Conservation (phyloP, 2,888 invertebrate species). For the Drosophila neonasuta region DNA sequence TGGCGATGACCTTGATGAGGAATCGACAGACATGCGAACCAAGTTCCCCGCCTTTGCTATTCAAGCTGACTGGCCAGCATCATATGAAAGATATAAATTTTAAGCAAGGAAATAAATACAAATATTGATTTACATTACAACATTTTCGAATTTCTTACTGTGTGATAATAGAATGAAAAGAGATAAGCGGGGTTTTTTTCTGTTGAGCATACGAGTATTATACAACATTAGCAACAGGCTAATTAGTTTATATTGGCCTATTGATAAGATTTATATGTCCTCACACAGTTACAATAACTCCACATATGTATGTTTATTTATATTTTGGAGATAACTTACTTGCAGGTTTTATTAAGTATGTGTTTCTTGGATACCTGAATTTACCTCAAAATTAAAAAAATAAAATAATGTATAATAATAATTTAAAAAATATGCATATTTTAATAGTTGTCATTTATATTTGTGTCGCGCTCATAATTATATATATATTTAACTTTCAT, state of each 20-base stretch:
- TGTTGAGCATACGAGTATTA: neutral
- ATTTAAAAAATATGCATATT: too few relatives aligned
- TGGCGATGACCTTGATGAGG: constrained; percentile 79
- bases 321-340: too few relatives aligned
- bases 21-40: constrained; percentile 73
- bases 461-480: too few relatives aligned
- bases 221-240: neutral
- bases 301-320: too few relatives aligned
- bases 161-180: neutral
- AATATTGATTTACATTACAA: neutral
- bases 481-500: too few relatives aligned
- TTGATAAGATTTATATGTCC: neutral
- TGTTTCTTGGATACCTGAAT: too few relatives aligned
- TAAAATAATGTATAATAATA: too few relatives aligned
- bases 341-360: too few relatives aligned
- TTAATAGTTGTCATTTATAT: too few relatives aligned
- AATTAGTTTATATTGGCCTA: neutral
- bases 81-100: constrained; percentile 78
- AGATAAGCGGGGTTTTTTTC: neutral
- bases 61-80: constrained; percentile 82
- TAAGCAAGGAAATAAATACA: neutral
- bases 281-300: neutral
- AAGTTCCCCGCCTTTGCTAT: constrained; percentile 82
- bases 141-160: neutral
- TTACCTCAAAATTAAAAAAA: too few relatives aligned